These are phyloP conservation scores for Pavo muticus DNA, from an alignment of 2,113 vertebrate species.

Conservation along the genomic window DNA sequence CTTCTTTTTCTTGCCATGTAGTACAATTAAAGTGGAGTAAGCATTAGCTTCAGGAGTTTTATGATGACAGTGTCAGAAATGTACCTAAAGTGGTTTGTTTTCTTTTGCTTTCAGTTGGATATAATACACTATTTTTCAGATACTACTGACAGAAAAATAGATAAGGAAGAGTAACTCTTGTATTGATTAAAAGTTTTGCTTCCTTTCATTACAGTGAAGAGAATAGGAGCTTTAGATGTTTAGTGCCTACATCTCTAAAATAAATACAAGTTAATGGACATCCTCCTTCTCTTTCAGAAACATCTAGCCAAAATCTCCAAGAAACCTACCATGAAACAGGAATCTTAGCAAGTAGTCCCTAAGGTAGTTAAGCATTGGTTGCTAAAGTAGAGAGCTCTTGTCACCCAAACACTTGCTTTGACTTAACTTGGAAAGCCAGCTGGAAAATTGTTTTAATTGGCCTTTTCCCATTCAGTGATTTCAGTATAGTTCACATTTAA, in stretches of 20 bases:
- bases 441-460: constrained; percentile 46
- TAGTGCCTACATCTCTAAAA: neutral
- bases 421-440: constrained; percentile 45
- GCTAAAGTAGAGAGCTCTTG: constrained; percentile 52
- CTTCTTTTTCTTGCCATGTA: neutral
- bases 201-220: neutral
- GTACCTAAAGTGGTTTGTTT: neutral
- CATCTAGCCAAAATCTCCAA: neutral
- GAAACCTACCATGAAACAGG: constrained; percentile 12
- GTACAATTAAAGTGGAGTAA: neutral
- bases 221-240: neutral
- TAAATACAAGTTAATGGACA: neutral
- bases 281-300: neutral
- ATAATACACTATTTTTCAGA: neutral
- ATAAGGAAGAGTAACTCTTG: neutral
- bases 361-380: constrained; percentile 8
- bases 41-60: neutral
- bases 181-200: neutral
- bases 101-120: neutral
- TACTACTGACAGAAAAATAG: neutral
- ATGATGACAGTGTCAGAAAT: neutral
- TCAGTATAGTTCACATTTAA: constrained; percentile 33
- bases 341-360: constrained; percentile 21
- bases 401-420: neutral
- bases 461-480: neutral